Base-by-base conservation (phyloP, 2,888 invertebrate species). In the Protodeltote pygarga region DNA sequence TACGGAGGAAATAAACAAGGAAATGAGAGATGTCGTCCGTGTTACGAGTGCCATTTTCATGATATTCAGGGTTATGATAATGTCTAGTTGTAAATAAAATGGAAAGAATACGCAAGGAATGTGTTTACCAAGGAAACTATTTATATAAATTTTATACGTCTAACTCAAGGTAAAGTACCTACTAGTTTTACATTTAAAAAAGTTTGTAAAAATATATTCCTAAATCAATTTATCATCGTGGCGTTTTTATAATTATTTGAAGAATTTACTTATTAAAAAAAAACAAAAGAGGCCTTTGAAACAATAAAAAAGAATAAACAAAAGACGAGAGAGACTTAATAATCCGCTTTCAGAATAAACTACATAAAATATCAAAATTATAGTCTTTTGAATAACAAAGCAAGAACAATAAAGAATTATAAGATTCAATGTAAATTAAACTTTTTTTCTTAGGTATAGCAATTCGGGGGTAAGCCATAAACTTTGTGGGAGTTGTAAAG, bases 381-480 rank as follows among this genome's bases (percentile, higher is more conserved):
- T 42, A 45, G 34, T 44, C 46, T 23, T 49, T 57, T 40, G 48
- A 49, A 53, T 62, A 68, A 72, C 61, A 67, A 73, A 72, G 61
- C 65, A 71, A 69, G 65, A 75, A 76, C 71, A 76, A 77, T 79
- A 81, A 75, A 79, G 77, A 80, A 78, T 81, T 80, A 80, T 73
- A 75, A 81, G 75, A 80, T 82, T 75, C 74, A 61, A 75, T 75
- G 76, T 75, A 79, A 81, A 83, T 83, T 78, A 73, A 84, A 86
- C 79, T 84, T 88, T 81, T 77, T 72, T 74, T 47, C 41, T 69
- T 72, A 65, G 68, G 71, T 76, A 76, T 75, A 75, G 79, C 75
- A 75, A 79, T 79, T 75, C 74, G 67, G 65, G n/a, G 74, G 70
- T 69, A 54, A 77, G 75, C 75, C 71, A 76, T 80, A 84, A 87